Base-by-base conservation (phyloP, 2,797 vertebrate species). In the Ctenopoma kingsleyae region DNA sequence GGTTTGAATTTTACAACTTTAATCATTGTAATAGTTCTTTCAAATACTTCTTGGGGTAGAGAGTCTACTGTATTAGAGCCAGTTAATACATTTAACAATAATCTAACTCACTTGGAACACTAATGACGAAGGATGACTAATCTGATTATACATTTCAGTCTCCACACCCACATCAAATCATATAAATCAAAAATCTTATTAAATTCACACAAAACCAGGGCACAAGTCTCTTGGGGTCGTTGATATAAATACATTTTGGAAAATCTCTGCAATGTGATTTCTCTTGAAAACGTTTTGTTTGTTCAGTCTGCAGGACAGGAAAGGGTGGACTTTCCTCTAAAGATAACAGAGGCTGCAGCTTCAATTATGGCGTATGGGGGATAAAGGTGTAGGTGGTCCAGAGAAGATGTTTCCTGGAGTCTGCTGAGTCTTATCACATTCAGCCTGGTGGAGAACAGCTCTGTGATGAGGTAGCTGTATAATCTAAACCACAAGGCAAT, bases 291-390 rank as follows among this genome's bases (percentile, higher is more conserved):
- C 2, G 49, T 62, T 66, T 44, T 82, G 44, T 88, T 84, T 86
- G 73, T 73, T 85, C 83, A 84, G 82, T 60, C 47, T 80, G 75
- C 57, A 58, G 63, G 74, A 63, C 87, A 90, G 92, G 89, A 93
- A 93, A 87, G 83, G 89, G 84, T 91, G 89, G 83, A 49, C 77
- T 81, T 91, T 90, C 87, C 87, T 82, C 75, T 83, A 30, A 23
- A 85, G 84, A 85, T 88, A 83, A 76, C 80, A 71, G 35, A 7
- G 47, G 55, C 10, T 67, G 53, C n/a, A 58, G 61, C 58, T 74
- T 80, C 57, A 63, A 58, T 77, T 46, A 40, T 48, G 46, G 58
- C 47, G 35, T 8, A 7, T 8, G 35, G n/a, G 46, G 63, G 53
- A 47, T 43, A 47, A 47, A 53, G 49, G 63, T 50, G 43, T 59